Evolutionary conservation across 2,113 vertebrate genomes (phyloP), one percentile per base, ranked within the genome.

Genomic region (Brachypodius melanocephalos): DNA sequence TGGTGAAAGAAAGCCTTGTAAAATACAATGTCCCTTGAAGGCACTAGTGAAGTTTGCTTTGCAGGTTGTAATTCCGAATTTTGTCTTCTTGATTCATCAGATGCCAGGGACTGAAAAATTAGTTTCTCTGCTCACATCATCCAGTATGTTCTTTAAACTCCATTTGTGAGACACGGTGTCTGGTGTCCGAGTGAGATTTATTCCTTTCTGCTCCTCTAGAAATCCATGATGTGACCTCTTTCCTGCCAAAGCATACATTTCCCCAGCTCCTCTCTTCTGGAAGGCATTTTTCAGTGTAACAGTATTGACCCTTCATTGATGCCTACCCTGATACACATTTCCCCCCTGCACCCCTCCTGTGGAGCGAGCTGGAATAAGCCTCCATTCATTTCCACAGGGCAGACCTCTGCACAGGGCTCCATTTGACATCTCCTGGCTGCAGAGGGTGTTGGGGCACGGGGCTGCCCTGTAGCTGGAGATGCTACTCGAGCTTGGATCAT

Each of bases 171-270:
- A 54, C 21, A 13, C 8, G 38, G 20, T 68, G 32, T 87, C 84
- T 91, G 40, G 31, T 75, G 38, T 63, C 45, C 63, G 75, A 89
- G 82, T 62, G 62, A 95, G 93, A 86, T 89, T 89, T 92, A 83
- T 93, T 81, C 55, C 58, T 77, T 95, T 85, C 48, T 59, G 2
- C 13, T 88, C 34, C 32, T 88, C 62, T 90, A 59, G 58, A 82
- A 68, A 91, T 67, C 58, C 1, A 1, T 75, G 85, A 89, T 80
- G 79, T 87, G 92, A 89, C 57, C 63, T 77, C 62, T 55, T 91
- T 86, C 38, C 58, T 88, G 61, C 42, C 45, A 67, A 82, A 82
- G 40, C 49, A 46, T 38, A 26, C 14, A 12, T 81, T 93, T 91
- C 22, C 36, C 17, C 20, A 15, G 52, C 45, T 85, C 13, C n/a